A percentile compares a stretch with the other conserved stretches of the same genome.
phyloP scores from a whole-genome alignment of 2,888 invertebrate genomes.

The Xestobium rufovillosum region DNA sequence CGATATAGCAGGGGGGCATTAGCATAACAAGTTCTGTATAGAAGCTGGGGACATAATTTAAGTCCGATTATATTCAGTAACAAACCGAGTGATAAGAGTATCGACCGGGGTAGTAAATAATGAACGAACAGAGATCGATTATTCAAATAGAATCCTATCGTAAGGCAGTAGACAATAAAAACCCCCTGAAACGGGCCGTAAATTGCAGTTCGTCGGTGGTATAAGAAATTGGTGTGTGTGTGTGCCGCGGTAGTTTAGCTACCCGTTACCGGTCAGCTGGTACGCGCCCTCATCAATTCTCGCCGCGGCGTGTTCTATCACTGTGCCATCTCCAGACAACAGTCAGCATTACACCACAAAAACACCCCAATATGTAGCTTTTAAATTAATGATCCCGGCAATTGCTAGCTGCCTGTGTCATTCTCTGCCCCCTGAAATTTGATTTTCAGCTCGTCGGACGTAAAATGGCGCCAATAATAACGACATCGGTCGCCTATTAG shows the following conservation, averaged over 20 bases:
- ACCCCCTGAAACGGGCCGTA: constrained; percentile 30
- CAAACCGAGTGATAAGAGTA: constrained; percentile 31
- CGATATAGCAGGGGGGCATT: no score
- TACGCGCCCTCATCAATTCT: constrained; percentile 39
- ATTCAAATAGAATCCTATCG: constrained; percentile 33
- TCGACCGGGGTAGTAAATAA: constrained; percentile 35
- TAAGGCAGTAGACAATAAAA: constrained; percentile 34
- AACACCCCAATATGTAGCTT: constrained; percentile 45
- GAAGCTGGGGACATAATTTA: constrained; percentile 3
- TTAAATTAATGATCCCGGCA: constrained; percentile 44
- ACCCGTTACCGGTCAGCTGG: constrained; percentile 28
- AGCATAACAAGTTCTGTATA: no score
- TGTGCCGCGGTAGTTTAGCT: not conserved
- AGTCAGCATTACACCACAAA: constrained; percentile 45
- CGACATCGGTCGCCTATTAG: constrained; percentile 37
- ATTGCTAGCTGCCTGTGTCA: constrained; percentile 41
- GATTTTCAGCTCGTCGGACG: constrained; percentile 37
- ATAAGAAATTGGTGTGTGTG: constrained; percentile 9
- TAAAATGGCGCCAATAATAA: constrained; percentile 39
- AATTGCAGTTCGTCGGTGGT: constrained; percentile 30
- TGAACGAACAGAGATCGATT: constrained; percentile 34
- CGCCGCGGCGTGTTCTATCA: constrained; percentile 44
- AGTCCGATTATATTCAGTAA: constrained; percentile 1
- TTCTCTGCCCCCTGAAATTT: constrained; percentile 39
- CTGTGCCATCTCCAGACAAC: constrained; percentile 46